A percentile compares a stretch with the other conserved stretches of the same genome.
Conservation (phyloP, 2,888 invertebrate species). For the Drosophila mimica region DNA sequence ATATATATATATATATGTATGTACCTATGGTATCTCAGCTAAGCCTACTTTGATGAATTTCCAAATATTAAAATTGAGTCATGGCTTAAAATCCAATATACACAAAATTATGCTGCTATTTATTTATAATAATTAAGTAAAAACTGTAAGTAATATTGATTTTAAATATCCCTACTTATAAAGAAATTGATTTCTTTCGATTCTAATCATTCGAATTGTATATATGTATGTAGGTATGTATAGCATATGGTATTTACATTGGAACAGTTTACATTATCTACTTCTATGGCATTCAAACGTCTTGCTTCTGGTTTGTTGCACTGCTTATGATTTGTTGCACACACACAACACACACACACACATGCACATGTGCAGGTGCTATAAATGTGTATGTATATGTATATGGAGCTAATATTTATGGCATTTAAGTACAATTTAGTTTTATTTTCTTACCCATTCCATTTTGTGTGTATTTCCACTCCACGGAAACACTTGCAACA, state of each 20-base stretch:
- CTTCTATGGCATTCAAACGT: not conserved
- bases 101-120: too few species aligned
- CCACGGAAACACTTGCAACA: slow-evolving; percentile 29
- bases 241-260: not conserved
- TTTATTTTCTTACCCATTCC: slow-evolving; percentile 24
- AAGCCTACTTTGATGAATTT: slow-evolving; percentile 1
- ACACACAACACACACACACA: slow-evolving; percentile 5
- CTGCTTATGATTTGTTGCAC: slow-evolving; percentile 34
- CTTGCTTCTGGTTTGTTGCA: slow-evolving; percentile 29
- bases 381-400: slow-evolving; percentile 34
- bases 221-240: not conserved
- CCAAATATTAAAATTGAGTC: not conserved
- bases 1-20: not conserved
- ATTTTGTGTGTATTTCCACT: slow-evolving; percentile 43
- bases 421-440: slow-evolving; percentile 60
- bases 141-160: too few species aligned
- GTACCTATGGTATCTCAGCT: not conserved
- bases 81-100: not conserved
- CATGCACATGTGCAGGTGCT: not conserved
- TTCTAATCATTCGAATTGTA: not conserved
- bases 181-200: not conserved
- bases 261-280: not conserved
- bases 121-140: too few species aligned
- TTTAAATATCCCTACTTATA: too few species aligned
- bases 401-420: slow-evolving; percentile 73